Percentiles rank a stretch among this genome's conserved stretches.
These are phyloP conservation scores for Dorcus parallelipipedus DNA, from an alignment of 2,888 invertebrate genomes.

Conservation along the genomic window DNA sequence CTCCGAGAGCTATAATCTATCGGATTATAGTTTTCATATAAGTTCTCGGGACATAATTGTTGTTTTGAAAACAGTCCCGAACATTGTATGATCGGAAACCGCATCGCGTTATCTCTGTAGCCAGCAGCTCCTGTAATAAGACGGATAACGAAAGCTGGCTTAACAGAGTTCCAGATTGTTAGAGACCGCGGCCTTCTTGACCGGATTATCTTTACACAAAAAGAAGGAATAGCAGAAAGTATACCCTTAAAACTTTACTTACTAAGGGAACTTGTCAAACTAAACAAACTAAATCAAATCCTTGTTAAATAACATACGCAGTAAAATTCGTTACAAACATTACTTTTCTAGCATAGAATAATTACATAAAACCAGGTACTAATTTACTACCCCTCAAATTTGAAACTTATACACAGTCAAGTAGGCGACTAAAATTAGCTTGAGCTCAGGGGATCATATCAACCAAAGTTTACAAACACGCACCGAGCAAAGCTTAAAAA, in stretches of 20 bases:
- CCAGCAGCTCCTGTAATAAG: slow-evolving; percentile 28
- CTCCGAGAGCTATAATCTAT: background rate
- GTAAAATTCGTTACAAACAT: too few species aligned
- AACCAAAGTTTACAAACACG: slow-evolving; percentile 23
- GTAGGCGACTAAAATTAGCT: too few species aligned
- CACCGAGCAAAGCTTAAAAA: slow-evolving; percentile 21
- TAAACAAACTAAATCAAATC: too few species aligned
- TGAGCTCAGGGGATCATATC: slow-evolving; percentile 20
- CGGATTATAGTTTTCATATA: background rate
- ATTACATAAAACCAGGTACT: too few species aligned
- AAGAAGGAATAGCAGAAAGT: background rate
- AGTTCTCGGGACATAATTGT: slow-evolving; percentile 19
- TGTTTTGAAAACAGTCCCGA: slow-evolving; percentile 25
- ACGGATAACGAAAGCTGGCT: slow-evolving; percentile 27
- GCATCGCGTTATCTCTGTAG: slow-evolving; percentile 29
- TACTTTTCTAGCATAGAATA: too few species aligned
- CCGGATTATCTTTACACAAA: slow-evolving; percentile 9
- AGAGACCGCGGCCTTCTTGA: slow-evolving; percentile 6
- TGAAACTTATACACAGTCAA: too few species aligned
- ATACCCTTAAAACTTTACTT: too few species aligned
- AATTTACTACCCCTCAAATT: too few species aligned
- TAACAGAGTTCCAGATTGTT: slow-evolving; percentile 20
- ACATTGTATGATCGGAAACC: slow-evolving; percentile 26
- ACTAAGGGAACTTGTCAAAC: too few species aligned
- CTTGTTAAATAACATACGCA: too few species aligned